These are phyloP conservation scores for Gadus macrocephalus DNA, from an alignment of 2,113 vertebrate genomes.

Conservation along the genomic window DNA sequence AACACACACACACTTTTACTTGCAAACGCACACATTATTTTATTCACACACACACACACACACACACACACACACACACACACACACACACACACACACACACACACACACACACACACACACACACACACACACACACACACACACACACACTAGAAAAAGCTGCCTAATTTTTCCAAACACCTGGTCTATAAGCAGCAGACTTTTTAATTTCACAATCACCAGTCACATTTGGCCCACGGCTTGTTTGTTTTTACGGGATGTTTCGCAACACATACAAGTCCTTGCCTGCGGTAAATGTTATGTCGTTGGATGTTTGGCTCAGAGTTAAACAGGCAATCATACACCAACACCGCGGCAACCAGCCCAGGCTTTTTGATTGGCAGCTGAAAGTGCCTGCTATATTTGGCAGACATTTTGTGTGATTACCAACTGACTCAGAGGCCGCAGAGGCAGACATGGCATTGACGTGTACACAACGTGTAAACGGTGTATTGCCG, in stretches of 20 bases:
- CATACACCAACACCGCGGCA: too few species aligned
- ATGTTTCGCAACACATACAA: too few species aligned
- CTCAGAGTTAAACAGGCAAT: too few species aligned
- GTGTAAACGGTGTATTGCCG: slow-evolving; percentile 13
- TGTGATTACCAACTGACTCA: slow-evolving; percentile 63
- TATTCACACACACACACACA: not conserved
- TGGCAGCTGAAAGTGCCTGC: slow-evolving; percentile 56
- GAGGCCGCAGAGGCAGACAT: slow-evolving; percentile 42
- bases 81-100: not conserved
- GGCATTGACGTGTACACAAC: slow-evolving; percentile 20
- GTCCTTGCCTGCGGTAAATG: too few species aligned
- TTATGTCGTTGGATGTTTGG: too few species aligned
- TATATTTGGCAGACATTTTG: slow-evolving; percentile 65
- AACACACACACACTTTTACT: not conserved
- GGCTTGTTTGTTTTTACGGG: too few species aligned
- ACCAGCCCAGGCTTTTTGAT: slow-evolving; percentile 32
- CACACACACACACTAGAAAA: not conserved
- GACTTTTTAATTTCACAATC: too few species aligned
- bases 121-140: not conserved
- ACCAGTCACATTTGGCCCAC: too few species aligned
- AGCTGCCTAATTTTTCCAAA: not conserved
- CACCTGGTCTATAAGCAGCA: too few species aligned
- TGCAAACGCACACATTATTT: not conserved
- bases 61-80: not conserved
- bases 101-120: slow-evolving; percentile 1